phyloP scores from a whole-genome alignment of 2,888 invertebrate species.

The Athalia circularis region DNA sequence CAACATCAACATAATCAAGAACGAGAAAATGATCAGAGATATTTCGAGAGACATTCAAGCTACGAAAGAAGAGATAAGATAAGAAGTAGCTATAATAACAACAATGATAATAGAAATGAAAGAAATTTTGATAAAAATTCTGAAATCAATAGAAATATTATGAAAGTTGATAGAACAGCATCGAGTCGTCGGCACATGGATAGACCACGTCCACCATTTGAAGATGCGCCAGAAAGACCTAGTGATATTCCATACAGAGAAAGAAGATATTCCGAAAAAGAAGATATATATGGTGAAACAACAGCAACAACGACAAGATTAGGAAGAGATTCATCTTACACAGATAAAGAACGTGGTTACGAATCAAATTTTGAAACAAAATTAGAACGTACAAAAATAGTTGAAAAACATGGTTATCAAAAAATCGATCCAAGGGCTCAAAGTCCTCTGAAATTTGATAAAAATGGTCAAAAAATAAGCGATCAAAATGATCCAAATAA shows the following conservation, averaged over 20 bases:
- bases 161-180: too few relatives aligned
- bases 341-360: constrained; percentile 71
- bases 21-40: constrained; percentile 40
- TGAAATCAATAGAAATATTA: constrained; percentile 56
- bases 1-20: neutral
- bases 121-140: constrained; percentile 66
- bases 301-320: constrained; percentile 61
- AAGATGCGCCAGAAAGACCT: constrained; percentile 70
- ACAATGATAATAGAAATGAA: constrained; percentile 48
- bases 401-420: constrained; percentile 58
- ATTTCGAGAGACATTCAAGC: constrained; percentile 48
- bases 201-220: constrained; percentile 69
- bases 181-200: constrained; percentile 64
- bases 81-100: too few relatives aligned
- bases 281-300: constrained; percentile 69
- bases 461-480: constrained; percentile 50
- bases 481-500: constrained; percentile 69
- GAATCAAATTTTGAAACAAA: constrained; percentile 73
- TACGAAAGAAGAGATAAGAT: constrained; percentile 56
- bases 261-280: constrained; percentile 68
- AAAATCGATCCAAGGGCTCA: constrained; percentile 53
- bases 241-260: constrained; percentile 60
- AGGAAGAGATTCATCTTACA: constrained; percentile 52
- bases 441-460: constrained; percentile 49
- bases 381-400: constrained; percentile 67